phyloP scores from a whole-genome alignment of 2,113 vertebrate genomes.

The Paracanthobrama guichenoti region DNA sequence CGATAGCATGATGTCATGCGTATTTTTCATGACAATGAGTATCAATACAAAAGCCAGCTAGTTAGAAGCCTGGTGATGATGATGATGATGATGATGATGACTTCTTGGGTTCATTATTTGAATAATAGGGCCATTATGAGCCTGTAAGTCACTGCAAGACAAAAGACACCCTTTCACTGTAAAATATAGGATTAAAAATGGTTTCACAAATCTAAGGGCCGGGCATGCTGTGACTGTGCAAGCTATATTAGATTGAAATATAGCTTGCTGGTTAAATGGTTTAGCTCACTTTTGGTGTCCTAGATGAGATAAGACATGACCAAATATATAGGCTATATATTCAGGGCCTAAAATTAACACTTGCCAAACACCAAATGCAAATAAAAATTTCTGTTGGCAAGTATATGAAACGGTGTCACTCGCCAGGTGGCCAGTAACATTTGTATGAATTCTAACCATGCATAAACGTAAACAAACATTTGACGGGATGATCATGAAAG shows the following conservation, averaged over 20 bases:
- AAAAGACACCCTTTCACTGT: neutral
- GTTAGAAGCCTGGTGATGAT: conserved; percentile 16
- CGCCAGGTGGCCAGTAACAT: too few relatives aligned
- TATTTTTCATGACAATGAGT: conserved; percentile 47
- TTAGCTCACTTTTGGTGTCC: neutral
- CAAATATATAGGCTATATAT: neutral
- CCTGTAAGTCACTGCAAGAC: conserved; percentile 5
- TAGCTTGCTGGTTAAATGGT: neutral
- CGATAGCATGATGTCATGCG: conserved; percentile 26
- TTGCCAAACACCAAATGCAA: too few relatives aligned
- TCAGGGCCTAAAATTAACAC: too few relatives aligned
- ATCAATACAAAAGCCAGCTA: conserved; percentile 20
- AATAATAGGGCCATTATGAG: conserved; percentile 11
- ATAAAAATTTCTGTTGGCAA: too few relatives aligned
- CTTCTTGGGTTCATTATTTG: conserved; percentile 13
- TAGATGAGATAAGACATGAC: neutral
- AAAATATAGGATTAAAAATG: conserved; percentile 37
- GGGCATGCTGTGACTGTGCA: neutral
- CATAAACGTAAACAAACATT: too few relatives aligned
- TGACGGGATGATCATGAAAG: too few relatives aligned
- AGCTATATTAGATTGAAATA: conserved; percentile 14
- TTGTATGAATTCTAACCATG: too few relatives aligned
- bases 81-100: neutral
- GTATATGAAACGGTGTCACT: too few relatives aligned
- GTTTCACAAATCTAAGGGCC: conserved; percentile 18